These are phyloP conservation scores for Drosophila emarginata DNA, from an alignment of 2,888 invertebrate genomes.

Conservation along the genomic window DNA sequence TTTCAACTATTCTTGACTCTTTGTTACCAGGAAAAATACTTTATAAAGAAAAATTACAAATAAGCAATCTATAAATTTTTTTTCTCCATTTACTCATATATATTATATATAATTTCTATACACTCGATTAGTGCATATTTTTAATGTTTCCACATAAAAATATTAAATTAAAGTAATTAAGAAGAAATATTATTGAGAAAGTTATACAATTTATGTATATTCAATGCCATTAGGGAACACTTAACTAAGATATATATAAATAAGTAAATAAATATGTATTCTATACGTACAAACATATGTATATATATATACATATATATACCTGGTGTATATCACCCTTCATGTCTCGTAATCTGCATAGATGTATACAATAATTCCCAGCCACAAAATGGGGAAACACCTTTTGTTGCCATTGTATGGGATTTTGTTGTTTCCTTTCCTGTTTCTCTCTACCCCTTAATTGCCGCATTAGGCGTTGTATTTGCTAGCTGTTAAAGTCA, in stretches of 20 bases:
- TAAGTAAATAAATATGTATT: too few species aligned
- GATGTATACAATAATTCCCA: neutral
- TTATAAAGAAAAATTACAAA: too few species aligned
- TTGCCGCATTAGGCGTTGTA: slow-evolving; percentile 62
- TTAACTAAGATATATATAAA: neutral
- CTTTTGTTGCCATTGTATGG: slow-evolving; percentile 7
- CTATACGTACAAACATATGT: too few species aligned
- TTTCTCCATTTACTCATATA: too few species aligned
- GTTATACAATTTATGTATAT: neutral
- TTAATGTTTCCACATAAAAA: too few species aligned
- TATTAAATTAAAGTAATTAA: neutral
- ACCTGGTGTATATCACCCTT: neutral
- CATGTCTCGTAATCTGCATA: slow-evolving; percentile 11
- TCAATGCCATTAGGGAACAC: neutral
- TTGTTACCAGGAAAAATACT: too few species aligned
- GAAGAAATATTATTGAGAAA: neutral
- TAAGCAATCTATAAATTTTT: too few species aligned
- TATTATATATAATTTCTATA: too few species aligned
- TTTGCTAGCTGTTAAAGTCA: slow-evolving; percentile 47
- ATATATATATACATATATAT: too few species aligned
- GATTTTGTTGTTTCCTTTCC: neutral
- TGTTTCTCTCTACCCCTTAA: slow-evolving; percentile 47
- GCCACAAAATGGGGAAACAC: slow-evolving; percentile 9
- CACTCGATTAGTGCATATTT: too few species aligned
- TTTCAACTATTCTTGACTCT: too few species aligned